Conservation (phyloP, 2,888 invertebrate species). For the Cerceris rybyensis region DNA sequence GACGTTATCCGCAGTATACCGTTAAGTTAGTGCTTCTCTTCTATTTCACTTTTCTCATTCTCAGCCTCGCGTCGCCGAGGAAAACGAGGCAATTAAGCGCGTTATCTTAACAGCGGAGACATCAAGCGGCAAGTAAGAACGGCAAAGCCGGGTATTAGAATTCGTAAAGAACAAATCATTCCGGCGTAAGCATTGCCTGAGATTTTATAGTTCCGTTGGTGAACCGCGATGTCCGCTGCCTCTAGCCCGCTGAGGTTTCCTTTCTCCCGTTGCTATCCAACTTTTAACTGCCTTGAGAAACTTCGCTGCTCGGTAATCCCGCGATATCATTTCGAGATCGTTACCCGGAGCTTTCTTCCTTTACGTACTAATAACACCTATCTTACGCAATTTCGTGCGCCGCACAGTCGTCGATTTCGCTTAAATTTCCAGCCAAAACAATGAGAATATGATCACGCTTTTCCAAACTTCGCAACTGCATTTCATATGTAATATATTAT, state of each 20-base stretch:
- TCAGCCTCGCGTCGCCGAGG: background rate
- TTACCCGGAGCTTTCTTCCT: slow-evolving; percentile 25
- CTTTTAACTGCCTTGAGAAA: slow-evolving; percentile 63
- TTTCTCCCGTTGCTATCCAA: slow-evolving; percentile 39
- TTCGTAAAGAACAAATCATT: slow-evolving; percentile 54
- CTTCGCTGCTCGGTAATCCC: slow-evolving; percentile 44
- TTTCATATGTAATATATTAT: too few species aligned
- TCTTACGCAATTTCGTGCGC: slow-evolving; percentile 36
- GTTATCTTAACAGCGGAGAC: slow-evolving; percentile 42
- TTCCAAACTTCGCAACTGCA: too few species aligned
- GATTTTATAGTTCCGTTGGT: slow-evolving; percentile 42
- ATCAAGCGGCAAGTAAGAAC: slow-evolving; percentile 18
- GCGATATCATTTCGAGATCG: slow-evolving; percentile 54
- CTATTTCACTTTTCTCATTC: slow-evolving; percentile 15
- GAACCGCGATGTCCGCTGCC: slow-evolving; percentile 5
- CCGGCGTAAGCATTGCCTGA: slow-evolving; percentile 37
- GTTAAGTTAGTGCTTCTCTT: background rate
- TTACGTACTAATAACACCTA: slow-evolving; percentile 43
- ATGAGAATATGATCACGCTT: too few species aligned
- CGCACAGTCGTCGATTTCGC: too few species aligned
- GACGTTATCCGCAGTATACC: too few species aligned
- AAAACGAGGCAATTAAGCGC: slow-evolving; percentile 39
- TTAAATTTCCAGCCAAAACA: too few species aligned
- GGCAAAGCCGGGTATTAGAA: slow-evolving; percentile 27
- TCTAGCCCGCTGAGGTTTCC: background rate